Evolutionary conservation across 2,113 vertebrate genomes (phyloP).

Genomic region (Sinocyclocheilus rhinocerous): DNA sequence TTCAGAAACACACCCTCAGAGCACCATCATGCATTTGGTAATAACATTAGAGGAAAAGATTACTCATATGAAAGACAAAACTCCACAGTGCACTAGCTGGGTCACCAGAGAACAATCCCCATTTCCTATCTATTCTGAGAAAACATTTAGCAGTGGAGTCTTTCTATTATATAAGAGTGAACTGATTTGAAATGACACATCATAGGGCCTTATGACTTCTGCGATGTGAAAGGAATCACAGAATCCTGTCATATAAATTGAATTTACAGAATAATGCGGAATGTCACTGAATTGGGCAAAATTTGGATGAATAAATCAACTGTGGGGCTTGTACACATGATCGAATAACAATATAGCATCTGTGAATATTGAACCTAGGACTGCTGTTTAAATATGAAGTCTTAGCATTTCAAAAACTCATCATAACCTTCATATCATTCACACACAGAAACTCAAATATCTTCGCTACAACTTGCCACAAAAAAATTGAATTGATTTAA

Average conservation of each 20-base stretch:
- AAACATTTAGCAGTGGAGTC: background rate
- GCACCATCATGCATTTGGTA: background rate
- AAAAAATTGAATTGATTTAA: background rate
- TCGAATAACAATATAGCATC: background rate
- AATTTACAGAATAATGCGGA: background rate
- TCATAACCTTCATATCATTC: background rate
- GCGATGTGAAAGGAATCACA: background rate
- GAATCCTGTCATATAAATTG: background rate
- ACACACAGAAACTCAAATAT: background rate
- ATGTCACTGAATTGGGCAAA: background rate
- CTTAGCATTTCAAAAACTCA: background rate
- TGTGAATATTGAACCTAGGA: background rate
- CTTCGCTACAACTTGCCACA: background rate
- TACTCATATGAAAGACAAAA: background rate
- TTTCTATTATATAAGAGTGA: background rate
- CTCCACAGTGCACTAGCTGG: background rate
- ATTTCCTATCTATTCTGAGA: background rate
- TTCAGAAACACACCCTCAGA: background rate
- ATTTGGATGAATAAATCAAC: background rate
- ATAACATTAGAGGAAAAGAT: conserved; percentile 5
- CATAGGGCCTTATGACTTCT: background rate
- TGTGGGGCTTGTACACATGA: background rate
- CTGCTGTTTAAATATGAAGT: background rate
- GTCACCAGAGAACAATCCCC: background rate
- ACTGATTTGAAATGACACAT: background rate